Conservation (phyloP, 2,888 invertebrate genomes). For the Tetragnatha montana region DNA sequence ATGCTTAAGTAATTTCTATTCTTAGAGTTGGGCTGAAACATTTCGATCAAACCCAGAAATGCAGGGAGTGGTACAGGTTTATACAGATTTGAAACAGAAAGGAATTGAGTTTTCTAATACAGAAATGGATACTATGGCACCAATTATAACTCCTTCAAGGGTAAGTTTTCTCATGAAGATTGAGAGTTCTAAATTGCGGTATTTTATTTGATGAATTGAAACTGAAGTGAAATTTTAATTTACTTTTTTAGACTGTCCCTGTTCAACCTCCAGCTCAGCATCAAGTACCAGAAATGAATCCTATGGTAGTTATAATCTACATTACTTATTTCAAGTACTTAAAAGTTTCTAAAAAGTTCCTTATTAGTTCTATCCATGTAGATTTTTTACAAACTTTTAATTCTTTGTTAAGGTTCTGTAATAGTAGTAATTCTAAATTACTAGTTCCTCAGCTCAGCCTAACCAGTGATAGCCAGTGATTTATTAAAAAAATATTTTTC, state of each 20-base stretch:
- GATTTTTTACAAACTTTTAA: no score
- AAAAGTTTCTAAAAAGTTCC: neutral
- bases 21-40: conserved; percentile 95
- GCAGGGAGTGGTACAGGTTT: conserved; percentile 93
- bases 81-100: conserved; percentile 93
- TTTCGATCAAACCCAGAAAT: conserved; percentile 93
- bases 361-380: neutral
- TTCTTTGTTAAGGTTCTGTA: neutral
- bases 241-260: conserved; percentile 47
- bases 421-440: neutral
- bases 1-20: neutral
- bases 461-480: neutral
- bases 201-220: neutral
- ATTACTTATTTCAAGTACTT: no score
- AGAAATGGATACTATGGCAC: conserved; percentile 93
- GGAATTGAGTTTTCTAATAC: conserved; percentile 99
- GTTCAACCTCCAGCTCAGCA: conserved; percentile 49
- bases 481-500: neutral
- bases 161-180: conserved; percentile 37
- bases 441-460: neutral
- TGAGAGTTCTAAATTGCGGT: neutral
- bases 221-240: neutral
- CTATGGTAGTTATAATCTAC: conserved; percentile 10
- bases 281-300: conserved; percentile 23
- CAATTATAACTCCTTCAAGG: conserved; percentile 93